Percentiles rank a stretch among this genome's conserved stretches.
Conservation (phyloP, 2,888 invertebrate species). For the Pandemis heparana region DNA sequence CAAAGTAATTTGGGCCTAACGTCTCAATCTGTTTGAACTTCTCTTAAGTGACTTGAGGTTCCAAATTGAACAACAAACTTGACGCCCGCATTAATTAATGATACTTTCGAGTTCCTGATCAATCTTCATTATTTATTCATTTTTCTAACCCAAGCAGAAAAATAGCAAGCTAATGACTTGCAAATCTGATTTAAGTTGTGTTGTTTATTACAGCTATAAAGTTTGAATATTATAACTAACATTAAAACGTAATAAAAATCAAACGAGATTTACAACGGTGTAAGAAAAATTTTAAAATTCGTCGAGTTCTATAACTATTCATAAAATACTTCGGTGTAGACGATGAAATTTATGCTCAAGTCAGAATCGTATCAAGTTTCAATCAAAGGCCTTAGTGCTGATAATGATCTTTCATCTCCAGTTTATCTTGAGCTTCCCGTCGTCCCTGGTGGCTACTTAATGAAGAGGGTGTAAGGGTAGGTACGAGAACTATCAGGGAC, state of each 20-base stretch:
- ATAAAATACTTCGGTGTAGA: slow-evolving; percentile 38
- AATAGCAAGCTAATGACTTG: slow-evolving; percentile 8
- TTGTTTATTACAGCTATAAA: slow-evolving; percentile 26
- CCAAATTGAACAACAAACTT: background rate
- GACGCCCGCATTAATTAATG: slow-evolving; percentile 4
- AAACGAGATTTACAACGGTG: slow-evolving; percentile 28
- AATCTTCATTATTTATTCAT: slow-evolving; percentile 10
- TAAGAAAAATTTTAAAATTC: slow-evolving; percentile 23
- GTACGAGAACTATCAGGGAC: slow-evolving; percentile 52
- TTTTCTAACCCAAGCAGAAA: slow-evolving; percentile 8
- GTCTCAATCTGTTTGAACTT: background rate
- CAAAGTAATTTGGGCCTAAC: background rate
- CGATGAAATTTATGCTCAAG: slow-evolving; percentile 49
- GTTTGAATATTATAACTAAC: slow-evolving; percentile 47
- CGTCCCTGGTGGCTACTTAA: slow-evolving; percentile 24
- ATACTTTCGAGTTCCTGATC: slow-evolving; percentile 2
- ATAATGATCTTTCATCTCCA: slow-evolving; percentile 57
- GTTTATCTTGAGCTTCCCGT: slow-evolving; percentile 38
- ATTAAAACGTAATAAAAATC: slow-evolving; percentile 36
- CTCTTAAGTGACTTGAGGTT: background rate
- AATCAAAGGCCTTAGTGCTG: slow-evolving; percentile 62
- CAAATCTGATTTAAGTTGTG: slow-evolving; percentile 10
- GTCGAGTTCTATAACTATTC: slow-evolving; percentile 30
- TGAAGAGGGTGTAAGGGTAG: slow-evolving; percentile 36
- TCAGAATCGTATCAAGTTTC: slow-evolving; percentile 65